phyloP scores from a whole-genome alignment of 2,797 vertebrate species.

The Cottoperca gobio region DNA sequence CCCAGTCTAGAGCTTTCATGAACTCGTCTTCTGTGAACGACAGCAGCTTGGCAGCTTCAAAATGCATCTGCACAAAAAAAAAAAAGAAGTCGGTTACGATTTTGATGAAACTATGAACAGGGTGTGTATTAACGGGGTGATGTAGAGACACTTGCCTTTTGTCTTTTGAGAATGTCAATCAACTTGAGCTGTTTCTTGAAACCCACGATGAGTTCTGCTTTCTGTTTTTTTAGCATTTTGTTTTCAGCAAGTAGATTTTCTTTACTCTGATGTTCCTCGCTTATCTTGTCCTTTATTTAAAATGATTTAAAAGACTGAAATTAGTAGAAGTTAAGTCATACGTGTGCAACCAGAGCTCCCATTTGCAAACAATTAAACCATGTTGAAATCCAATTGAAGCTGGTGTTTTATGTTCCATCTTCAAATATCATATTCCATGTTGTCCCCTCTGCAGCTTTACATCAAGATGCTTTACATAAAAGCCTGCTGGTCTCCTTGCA shows the following conservation, averaged over 20 bases:
- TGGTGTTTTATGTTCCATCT: background rate
- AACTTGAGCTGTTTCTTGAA: constrained; percentile 97
- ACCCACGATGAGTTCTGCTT: constrained; percentile 90
- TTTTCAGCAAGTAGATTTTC: constrained; percentile 92
- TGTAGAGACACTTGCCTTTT: constrained; percentile 86
- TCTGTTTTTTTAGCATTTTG: constrained; percentile 94
- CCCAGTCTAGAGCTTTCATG: constrained; percentile 95
- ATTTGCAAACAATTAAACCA: background rate
- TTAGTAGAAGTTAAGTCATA: background rate
- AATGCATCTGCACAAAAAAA: constrained; percentile 89
- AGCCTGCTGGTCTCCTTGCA: background rate
- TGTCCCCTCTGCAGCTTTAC: background rate
- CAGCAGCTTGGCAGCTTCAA: constrained; percentile 95
- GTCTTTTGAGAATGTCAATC: constrained; percentile 96
- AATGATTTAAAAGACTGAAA: constrained; percentile 2
- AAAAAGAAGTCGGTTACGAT: background rate
- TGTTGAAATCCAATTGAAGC: background rate
- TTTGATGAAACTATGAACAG: background rate
- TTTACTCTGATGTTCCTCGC: constrained; percentile 88
- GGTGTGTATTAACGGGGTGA: background rate
- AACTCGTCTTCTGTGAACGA: constrained; percentile 98
- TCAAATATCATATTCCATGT: background rate
- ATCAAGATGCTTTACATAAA: background rate
- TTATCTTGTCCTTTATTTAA: constrained; percentile 85
- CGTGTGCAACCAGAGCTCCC: background rate